phyloP scores from a whole-genome alignment of 2,888 invertebrate genomes.

The Stegophylla sp. region DNA sequence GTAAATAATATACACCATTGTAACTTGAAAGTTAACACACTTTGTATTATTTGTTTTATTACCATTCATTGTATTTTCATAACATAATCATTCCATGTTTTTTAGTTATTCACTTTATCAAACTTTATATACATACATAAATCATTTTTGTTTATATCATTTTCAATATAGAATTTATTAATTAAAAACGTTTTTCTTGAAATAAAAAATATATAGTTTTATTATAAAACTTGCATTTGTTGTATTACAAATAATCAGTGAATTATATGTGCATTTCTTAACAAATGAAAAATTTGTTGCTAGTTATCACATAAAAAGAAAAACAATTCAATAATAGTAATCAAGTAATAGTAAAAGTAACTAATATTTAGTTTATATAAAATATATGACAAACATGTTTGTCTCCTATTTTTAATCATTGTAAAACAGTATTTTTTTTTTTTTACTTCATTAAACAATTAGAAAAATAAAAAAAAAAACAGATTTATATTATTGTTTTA shows the following conservation, averaged over 20 bases:
- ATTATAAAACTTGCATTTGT: slow-evolving; percentile 34
- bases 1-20: slow-evolving; percentile 22
- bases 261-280: slow-evolving; percentile 15
- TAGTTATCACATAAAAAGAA: slow-evolving; percentile 34
- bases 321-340: slow-evolving; percentile 27
- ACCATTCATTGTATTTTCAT: slow-evolving; percentile 39
- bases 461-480: neutral
- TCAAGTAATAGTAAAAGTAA: neutral
- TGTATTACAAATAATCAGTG: slow-evolving; percentile 53
- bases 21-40: slow-evolving; percentile 1
- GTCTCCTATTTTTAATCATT: neutral
- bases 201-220: slow-evolving; percentile 35
- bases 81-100: slow-evolving; percentile 53
- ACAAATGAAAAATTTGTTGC: slow-evolving; percentile 37
- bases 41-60: slow-evolving; percentile 33
- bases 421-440: neutral
- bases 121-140: slow-evolving; percentile 41
- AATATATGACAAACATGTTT: slow-evolving; percentile 30
- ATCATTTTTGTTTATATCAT: slow-evolving; percentile 27
- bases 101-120: slow-evolving; percentile 42
- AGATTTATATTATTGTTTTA: neutral
- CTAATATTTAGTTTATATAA: neutral
- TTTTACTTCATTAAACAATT: neutral
- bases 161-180: slow-evolving; percentile 16
- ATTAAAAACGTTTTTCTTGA: slow-evolving; percentile 26